A percentile compares a stretch with the other conserved stretches of the same genome.
Evolutionary conservation across 2,113 vertebrate species (phyloP).

Genomic region (Poecile atricapillus): DNA sequence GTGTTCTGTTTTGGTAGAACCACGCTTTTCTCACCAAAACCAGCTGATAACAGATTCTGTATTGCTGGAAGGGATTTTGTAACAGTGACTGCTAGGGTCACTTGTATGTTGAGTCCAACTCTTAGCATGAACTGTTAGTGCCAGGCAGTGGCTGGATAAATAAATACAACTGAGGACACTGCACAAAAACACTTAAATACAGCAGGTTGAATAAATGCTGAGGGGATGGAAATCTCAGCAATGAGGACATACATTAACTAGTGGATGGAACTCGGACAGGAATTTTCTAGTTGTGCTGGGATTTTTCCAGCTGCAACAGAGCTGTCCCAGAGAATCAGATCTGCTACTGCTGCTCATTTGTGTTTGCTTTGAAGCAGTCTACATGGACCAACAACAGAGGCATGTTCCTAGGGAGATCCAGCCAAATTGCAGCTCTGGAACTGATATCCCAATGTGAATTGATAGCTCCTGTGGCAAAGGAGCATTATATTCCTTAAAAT

Average conservation of each 20-base stretch:
- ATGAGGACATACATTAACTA: neutral
- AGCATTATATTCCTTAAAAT: neutral
- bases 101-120: neutral
- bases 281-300: neutral
- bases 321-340: neutral
- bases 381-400: neutral
- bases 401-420: neutral
- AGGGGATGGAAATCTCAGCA: neutral
- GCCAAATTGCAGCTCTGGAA: neutral
- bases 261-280: neutral
- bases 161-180: neutral
- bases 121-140: neutral
- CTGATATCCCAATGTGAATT: neutral
- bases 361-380: neutral
- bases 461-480: neutral
- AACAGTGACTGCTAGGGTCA: neutral
- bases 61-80: neutral
- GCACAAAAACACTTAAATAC: neutral
- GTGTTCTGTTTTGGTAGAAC: neutral
- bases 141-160: neutral
- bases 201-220: neutral
- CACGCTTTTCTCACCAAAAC: neutral
- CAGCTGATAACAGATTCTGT: neutral
- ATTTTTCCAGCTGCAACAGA: neutral
- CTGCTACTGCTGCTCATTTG: neutral